Conservation (phyloP, 2,888 invertebrate genomes). For the Acleris literana region DNA sequence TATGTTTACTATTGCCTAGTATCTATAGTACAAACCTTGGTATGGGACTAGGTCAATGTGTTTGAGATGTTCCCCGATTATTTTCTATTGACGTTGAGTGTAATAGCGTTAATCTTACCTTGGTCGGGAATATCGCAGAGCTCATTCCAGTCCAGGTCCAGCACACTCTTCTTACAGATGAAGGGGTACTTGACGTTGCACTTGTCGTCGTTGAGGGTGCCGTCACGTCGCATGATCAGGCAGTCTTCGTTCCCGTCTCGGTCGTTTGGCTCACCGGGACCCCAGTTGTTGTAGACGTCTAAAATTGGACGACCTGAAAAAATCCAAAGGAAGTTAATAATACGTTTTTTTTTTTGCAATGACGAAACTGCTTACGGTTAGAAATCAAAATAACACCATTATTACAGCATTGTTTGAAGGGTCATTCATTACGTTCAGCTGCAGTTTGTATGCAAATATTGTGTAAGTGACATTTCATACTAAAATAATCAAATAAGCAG, state of each 20-base stretch:
- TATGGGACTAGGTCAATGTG: too few species aligned
- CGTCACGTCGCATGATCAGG: constrained; percentile 49
- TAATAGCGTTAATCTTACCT: constrained; percentile 45
- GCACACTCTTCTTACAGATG: constrained; percentile 64
- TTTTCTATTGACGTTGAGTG: too few species aligned
- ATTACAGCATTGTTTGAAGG: too few species aligned
- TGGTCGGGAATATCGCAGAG: constrained; percentile 59
- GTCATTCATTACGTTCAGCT: too few species aligned
- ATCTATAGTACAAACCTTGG: too few species aligned
- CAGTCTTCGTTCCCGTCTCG: constrained; percentile 55
- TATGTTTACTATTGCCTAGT: too few species aligned
- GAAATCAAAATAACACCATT: too few species aligned
- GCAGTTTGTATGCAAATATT: too few species aligned
- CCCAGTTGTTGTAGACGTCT: constrained; percentile 62
- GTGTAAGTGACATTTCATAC: too few species aligned
- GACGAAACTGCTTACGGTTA: too few species aligned
- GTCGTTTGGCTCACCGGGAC: constrained; percentile 62
- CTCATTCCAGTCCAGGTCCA: constrained; percentile 60
- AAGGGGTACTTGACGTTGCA: constrained; percentile 58
- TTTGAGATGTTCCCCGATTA: too few species aligned
- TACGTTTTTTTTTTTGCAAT: neutral
- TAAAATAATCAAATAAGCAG: too few species aligned
- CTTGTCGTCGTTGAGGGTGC: constrained; percentile 53
- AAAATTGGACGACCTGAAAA: constrained; percentile 54
- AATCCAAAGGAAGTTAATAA: neutral